Base-by-base conservation (phyloP, 2,113 vertebrate species). In the Ctenodactylus gundi region DNA sequence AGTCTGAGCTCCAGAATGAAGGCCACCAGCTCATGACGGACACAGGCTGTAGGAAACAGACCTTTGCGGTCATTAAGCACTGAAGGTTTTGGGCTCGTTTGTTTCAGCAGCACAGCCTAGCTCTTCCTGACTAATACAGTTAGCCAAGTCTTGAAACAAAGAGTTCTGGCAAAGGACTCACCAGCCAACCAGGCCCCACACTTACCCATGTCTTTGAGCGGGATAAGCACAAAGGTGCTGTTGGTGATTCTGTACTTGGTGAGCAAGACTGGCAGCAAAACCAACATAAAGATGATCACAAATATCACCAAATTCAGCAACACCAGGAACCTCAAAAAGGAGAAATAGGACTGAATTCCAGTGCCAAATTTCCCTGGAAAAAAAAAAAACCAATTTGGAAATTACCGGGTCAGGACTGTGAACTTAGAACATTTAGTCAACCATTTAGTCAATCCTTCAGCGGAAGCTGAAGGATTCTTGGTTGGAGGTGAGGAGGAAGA, bases 311-410 rank as follows among this genome's bases (percentile, higher is more conserved):
- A 95, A 96, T 99, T 99, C 97, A 99, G 98, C 90, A 99, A 70
- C 34, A 99, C 99, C 96, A 99, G 97, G 97, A 99, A 99, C 67
- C 99, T 98, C 78, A 99, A 98, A 97, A 99, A 99, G 36, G 98
- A 99, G 97, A 99, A 99, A 95, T 99, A 99, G 21, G 99, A 99
- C 94, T 99, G 98, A 96, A 99, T 99, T 21, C 99, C 99, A 1
- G 99, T 99, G 93, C 99, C 99, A 91, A 99, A 99, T 98, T 99
- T 99, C 58, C 99, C 99, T 99, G 68, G 21, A 93, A 72, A 86
- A 97, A 89, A 97, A 68, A 96, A 62, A n/a, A n/a, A n/a, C n/a
- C n/a, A n/a, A 97, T 85, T 9, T 4, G 67, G 62, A 70, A 39
- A 76, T 77, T 44, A 60, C 0, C 68, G 18, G n/a, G 70, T 14